Evolutionary conservation across 1,140 invertebrate species (phyloP).

Genomic region (Brachystomella parvula): DNA sequence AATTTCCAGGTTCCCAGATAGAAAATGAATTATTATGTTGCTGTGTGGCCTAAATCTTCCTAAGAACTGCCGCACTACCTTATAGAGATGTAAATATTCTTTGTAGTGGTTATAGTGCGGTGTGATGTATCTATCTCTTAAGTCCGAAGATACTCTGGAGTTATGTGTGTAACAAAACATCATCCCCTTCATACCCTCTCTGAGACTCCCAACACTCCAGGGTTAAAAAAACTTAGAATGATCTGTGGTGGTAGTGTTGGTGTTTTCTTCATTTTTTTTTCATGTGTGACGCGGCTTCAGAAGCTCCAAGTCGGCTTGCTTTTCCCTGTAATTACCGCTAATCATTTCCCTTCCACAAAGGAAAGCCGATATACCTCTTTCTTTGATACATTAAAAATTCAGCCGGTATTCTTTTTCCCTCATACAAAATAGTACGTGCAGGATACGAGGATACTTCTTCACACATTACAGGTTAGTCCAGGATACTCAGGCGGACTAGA

Average conservation of each 20-base stretch:
- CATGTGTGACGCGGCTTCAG: slow-evolving; percentile 38
- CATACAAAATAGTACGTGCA: no score
- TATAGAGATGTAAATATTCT: slow-evolving; percentile 35
- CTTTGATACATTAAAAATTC: slow-evolving; percentile 4
- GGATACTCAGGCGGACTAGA: no score
- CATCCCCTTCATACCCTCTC: not conserved
- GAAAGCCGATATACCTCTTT: slow-evolving; percentile 35
- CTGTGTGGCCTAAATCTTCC: not conserved
- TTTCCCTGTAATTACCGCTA: slow-evolving; percentile 40
- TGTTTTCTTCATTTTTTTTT: slow-evolving; percentile 15
- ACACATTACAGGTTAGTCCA: no score
- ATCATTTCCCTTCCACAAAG: slow-evolving; percentile 39
- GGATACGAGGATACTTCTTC: no score
- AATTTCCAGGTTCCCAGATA: no score
- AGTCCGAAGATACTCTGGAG: not conserved
- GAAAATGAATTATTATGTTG: not conserved
- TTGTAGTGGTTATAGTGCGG: not conserved
- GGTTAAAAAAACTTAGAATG: slow-evolving; percentile 24
- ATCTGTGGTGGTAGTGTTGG: not conserved
- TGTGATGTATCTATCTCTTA: not conserved
- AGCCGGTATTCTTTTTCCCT: slow-evolving; percentile 2
- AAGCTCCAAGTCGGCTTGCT: slow-evolving; percentile 39
- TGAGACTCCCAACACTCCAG: not conserved
- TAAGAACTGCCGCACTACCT: slow-evolving; percentile 16
- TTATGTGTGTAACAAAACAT: not conserved